These are phyloP conservation scores for Ceratothoa steindachneri DNA, from an alignment of 2,888 invertebrate species.

Conservation along the genomic window DNA sequence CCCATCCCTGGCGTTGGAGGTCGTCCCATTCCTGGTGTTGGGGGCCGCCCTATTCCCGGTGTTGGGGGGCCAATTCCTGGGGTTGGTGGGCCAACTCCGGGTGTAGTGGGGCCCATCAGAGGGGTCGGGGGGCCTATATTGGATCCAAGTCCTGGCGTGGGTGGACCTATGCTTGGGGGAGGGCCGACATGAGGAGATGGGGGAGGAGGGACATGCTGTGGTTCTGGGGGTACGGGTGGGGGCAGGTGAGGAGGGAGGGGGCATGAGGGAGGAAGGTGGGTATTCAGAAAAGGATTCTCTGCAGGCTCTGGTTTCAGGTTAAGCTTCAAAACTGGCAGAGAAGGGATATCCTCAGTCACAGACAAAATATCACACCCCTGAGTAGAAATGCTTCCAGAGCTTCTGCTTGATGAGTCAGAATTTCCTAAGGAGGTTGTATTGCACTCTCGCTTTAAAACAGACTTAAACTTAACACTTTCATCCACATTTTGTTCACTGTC, in stretches of 20 bases:
- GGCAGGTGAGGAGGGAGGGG: constrained; percentile 8
- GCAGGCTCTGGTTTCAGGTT: not conserved
- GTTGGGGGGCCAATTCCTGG: not conserved
- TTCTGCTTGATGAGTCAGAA: not conserved
- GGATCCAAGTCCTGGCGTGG: not conserved
- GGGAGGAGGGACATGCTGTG: not conserved
- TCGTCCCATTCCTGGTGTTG: constrained; percentile 23
- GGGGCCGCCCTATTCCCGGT: constrained; percentile 19
- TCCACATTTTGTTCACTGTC: not conserved
- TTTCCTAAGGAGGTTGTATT: not conserved
- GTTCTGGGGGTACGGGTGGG: constrained; percentile 7
- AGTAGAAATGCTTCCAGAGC: constrained; percentile 6
- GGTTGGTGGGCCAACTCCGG: not conserved
- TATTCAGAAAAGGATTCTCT: not conserved
- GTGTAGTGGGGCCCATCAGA: not conserved
- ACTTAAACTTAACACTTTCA: constrained; percentile 3
- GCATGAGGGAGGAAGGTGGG: not conserved
- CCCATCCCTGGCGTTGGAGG: constrained; percentile 23
- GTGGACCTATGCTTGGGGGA: constrained; percentile 6
- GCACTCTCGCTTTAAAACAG: constrained; percentile 9
- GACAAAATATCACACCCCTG: constrained; percentile 12
- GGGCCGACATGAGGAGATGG: constrained; percentile 7
- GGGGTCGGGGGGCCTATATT: constrained; percentile 5
- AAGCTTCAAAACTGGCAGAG: not conserved
- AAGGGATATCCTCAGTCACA: not conserved